Conservation (phyloP, 2,888 invertebrate genomes). For the Eupithecia vulgata region DNA sequence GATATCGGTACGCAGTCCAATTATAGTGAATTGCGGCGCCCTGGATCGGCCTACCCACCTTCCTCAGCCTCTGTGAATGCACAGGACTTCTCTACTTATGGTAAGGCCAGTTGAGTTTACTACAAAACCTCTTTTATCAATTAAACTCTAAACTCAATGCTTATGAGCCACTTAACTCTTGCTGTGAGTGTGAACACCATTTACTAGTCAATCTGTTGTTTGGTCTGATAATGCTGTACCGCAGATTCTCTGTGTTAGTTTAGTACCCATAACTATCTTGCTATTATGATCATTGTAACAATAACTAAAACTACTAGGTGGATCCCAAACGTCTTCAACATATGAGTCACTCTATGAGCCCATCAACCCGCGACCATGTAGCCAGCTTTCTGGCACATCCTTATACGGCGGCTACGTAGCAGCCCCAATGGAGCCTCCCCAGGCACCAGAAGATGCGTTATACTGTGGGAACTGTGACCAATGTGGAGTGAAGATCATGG, state of each 20-base stretch:
- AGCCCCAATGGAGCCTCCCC: constrained; percentile 92
- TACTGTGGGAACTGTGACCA: constrained; percentile 95
- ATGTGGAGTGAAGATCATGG: constrained; percentile 96
- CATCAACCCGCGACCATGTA: constrained; percentile 85
- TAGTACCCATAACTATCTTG: not conserved
- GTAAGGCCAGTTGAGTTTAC: constrained; percentile 60
- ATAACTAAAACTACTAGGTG: constrained; percentile 39
- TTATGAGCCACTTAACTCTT: not conserved
- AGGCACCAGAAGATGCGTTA: constrained; percentile 87
- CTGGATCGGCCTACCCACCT: constrained; percentile 83
- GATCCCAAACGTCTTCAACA: constrained; percentile 86
- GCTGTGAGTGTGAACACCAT: not conserved
- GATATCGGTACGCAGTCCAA: constrained; percentile 84
- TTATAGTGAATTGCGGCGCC: constrained; percentile 85
- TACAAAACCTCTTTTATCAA: not conserved
- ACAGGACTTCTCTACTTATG: constrained; percentile 84
- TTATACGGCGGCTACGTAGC: constrained; percentile 85
- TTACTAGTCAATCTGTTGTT: not conserved
- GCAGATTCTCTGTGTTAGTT: not conserved
- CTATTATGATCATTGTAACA: not conserved
- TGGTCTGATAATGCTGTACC: not conserved
- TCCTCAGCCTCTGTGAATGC: constrained; percentile 79
- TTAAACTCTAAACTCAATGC: not conserved
- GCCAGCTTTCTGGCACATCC: constrained; percentile 85
- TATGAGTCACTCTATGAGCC: constrained; percentile 87